Evolutionary conservation across 1,140 invertebrate species (phyloP).

Genomic region (Pseudoatta argentina): DNA sequence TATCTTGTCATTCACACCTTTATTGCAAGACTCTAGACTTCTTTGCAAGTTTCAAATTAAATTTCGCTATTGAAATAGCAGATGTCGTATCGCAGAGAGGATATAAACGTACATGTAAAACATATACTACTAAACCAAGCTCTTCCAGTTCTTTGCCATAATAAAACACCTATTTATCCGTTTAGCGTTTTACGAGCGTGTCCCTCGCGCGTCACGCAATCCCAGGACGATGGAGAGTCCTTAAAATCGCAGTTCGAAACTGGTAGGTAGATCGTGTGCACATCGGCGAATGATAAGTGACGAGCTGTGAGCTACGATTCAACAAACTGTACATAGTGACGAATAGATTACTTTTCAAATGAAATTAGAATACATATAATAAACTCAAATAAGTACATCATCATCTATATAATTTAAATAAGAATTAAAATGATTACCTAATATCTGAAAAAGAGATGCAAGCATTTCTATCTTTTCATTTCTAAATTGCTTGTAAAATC

Average conservation of each 20-base stretch:
- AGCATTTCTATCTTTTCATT: not conserved
- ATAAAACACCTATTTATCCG: slow-evolving; percentile 54
- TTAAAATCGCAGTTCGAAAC: slow-evolving; percentile 48
- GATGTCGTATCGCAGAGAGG: not conserved
- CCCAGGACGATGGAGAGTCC: slow-evolving; percentile 10
- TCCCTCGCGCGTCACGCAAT: slow-evolving; percentile 37
- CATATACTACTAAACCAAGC: slow-evolving; percentile 22
- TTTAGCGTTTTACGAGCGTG: slow-evolving; percentile 54
- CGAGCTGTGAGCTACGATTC: not conserved
- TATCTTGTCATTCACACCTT: slow-evolving; percentile 24
- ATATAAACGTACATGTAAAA: slow-evolving; percentile 19
- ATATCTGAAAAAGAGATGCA: not conserved
- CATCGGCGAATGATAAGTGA: not conserved
- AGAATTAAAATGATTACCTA: not conserved
- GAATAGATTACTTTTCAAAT: not conserved
- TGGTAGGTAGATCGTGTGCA: not conserved
- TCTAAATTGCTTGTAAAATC: not conserved
- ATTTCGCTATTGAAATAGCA: slow-evolving; percentile 22
- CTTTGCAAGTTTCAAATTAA: slow-evolving; percentile 21
- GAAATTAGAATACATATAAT: not conserved
- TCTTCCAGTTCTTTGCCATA: slow-evolving; percentile 47
- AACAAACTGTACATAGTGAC: not conserved
- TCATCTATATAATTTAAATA: not conserved
- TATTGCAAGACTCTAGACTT: slow-evolving; percentile 22
- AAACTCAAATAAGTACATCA: not conserved